Conservation (phyloP, 2,888 invertebrate species). For the Cerceris ruficornis region DNA sequence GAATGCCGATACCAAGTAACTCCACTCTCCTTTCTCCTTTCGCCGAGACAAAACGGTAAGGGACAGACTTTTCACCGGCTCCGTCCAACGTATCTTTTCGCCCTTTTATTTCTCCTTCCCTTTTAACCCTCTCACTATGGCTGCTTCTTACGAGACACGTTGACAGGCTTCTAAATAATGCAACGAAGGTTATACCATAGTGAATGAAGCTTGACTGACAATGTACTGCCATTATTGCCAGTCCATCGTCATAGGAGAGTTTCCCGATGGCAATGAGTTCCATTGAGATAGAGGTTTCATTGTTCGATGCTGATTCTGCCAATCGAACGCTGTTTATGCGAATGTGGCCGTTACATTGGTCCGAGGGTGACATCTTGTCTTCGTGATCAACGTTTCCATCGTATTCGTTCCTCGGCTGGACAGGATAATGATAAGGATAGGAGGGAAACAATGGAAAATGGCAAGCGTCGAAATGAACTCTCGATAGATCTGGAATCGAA, state of each 20-base stretch:
- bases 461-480: no score
- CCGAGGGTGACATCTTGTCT: no score
- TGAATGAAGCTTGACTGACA: slow-evolving; percentile 1
- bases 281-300: neutral
- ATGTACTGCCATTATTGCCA: neutral
- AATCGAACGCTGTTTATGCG: neutral
- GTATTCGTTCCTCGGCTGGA: no score
- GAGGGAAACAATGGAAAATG: no score
- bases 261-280: slow-evolving; percentile 1
- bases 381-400: no score
- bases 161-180: slow-evolving; percentile 21
- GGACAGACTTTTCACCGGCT: neutral
- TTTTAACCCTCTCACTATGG: no score
- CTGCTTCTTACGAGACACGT: neutral
- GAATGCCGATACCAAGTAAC: neutral
- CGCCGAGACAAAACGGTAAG: neutral
- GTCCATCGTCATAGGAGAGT: neutral
- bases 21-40: neutral
- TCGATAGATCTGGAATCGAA: no score
- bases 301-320: slow-evolving; percentile 1
- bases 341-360: no score
- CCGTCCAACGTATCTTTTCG: no score
- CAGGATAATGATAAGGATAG: no score
- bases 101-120: no score
- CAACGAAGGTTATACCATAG: neutral